phyloP scores from a whole-genome alignment of 2,888 invertebrate genomes.

The Hydraecia micacea region DNA sequence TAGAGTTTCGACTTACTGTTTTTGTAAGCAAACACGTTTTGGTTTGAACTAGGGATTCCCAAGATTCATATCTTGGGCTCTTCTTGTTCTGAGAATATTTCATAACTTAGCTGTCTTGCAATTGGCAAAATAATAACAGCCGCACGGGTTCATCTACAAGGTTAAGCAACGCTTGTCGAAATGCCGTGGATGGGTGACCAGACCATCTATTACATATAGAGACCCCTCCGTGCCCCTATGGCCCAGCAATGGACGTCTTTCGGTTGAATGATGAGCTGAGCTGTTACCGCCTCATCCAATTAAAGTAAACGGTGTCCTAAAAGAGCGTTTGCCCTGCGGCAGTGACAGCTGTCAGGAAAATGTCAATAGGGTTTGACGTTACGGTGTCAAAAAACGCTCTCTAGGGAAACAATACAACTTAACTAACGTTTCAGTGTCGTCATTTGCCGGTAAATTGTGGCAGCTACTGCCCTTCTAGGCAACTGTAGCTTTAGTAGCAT shows the following conservation, averaged over 20 bases:
- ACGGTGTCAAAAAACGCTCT: background rate
- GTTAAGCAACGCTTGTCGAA: background rate
- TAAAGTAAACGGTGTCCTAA: background rate
- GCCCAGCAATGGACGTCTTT: background rate
- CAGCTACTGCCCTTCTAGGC: background rate
- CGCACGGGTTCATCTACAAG: background rate
- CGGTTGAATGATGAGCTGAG: background rate
- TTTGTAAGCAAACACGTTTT: constrained; percentile 22
- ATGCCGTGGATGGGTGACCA: background rate
- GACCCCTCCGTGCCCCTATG: no score
- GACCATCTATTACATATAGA: background rate
- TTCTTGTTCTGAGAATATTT: background rate
- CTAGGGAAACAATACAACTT: no score
- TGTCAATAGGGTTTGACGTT: background rate
- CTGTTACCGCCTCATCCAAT: background rate
- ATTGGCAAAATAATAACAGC: background rate
- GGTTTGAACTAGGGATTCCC: constrained; percentile 8
- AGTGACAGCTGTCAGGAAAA: background rate
- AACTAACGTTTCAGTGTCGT: background rate
- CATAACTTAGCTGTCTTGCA: background rate
- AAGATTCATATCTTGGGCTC: constrained; percentile 5
- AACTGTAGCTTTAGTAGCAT: background rate
- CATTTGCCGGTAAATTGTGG: background rate
- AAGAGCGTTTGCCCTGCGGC: background rate
- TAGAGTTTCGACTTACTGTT: constrained; percentile 13